Evolutionary conservation across 2,888 invertebrate genomes (phyloP).

Genomic region (Drosophila eohydei): DNA sequence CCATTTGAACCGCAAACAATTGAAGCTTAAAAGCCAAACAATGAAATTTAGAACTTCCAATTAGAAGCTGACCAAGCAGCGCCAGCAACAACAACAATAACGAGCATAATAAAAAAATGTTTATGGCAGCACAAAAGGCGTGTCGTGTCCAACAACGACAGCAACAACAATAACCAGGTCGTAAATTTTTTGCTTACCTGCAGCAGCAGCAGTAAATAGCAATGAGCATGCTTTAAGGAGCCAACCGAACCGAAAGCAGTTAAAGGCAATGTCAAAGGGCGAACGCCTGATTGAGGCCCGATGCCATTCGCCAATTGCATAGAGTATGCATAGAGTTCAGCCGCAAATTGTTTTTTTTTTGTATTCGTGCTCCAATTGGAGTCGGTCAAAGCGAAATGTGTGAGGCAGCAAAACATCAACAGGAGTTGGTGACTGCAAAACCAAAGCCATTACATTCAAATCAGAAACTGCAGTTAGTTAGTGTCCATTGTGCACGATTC

Average conservation of each 20-base stretch:
- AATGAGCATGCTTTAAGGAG: slow-evolving; percentile 63
- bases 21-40: slow-evolving; percentile 81
- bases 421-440: slow-evolving; percentile 26
- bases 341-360: slow-evolving; percentile 65
- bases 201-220: slow-evolving; percentile 37
- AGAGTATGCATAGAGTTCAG: slow-evolving; percentile 14
- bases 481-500: slow-evolving; percentile 70
- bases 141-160: slow-evolving; percentile 56
- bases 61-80: slow-evolving; percentile 67
- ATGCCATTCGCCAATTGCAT: slow-evolving; percentile 50
- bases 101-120: slow-evolving; percentile 69
- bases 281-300: slow-evolving; percentile 64
- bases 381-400: slow-evolving; percentile 52
- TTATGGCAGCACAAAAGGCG: slow-evolving; percentile 73
- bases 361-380: slow-evolving; percentile 22
- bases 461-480: slow-evolving; percentile 75
- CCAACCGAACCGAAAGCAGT: slow-evolving; percentile 11
- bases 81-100: slow-evolving; percentile 25
- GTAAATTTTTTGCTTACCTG: slow-evolving; percentile 66
- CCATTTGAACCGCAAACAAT: slow-evolving; percentile 78
- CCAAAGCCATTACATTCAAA: slow-evolving; percentile 77
- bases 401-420: not conserved
- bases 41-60: slow-evolving; percentile 81
- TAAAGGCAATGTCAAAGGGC: slow-evolving; percentile 56
- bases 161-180: slow-evolving; percentile 71